Evolutionary conservation across 2,888 invertebrate species (phyloP).

Genomic region (Lomographa bimaculata): DNA sequence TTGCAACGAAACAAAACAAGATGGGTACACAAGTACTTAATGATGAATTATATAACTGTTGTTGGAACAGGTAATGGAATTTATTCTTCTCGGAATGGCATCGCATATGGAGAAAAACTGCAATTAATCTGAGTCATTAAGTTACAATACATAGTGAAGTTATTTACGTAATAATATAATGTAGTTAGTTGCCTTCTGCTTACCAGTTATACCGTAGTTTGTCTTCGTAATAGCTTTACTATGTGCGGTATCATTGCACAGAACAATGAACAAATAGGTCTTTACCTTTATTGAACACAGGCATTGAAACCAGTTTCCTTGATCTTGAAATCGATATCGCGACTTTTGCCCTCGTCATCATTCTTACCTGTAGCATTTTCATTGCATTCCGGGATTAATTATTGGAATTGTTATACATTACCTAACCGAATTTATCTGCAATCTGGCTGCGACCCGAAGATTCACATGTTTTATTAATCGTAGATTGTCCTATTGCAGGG

Average conservation of each 20-base stretch:
- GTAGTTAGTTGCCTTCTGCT: too few species aligned
- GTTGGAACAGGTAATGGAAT: slow-evolving; percentile 19
- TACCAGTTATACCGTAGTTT: slow-evolving; percentile 3
- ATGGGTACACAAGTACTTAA: slow-evolving; percentile 7
- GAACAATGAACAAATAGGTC: slow-evolving; percentile 34
- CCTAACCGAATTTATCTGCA: too few species aligned
- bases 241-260: slow-evolving; percentile 27
- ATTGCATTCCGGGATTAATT: slow-evolving; percentile 4
- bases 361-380: slow-evolving; percentile 3
- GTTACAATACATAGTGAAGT: too few species aligned
- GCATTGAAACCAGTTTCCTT: slow-evolving; percentile 39
- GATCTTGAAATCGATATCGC: slow-evolving; percentile 28
- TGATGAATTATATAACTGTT: slow-evolving; percentile 19
- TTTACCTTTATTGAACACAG: slow-evolving; percentile 36
- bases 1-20: slow-evolving; percentile 9
- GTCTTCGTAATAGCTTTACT: slow-evolving; percentile 1
- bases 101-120: slow-evolving; percentile 18
- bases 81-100: slow-evolving; percentile 24
- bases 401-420: too few species aligned
- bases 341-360: slow-evolving; percentile 24
- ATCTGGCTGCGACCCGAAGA: too few species aligned
- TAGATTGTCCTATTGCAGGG: too few species aligned
- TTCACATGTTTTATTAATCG: too few species aligned
- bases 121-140: slow-evolving; percentile 22
- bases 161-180: too few species aligned